Evolutionary conservation across 2,797 vertebrate genomes (phyloP).

Genomic region (Anguilla obscura): DNA sequence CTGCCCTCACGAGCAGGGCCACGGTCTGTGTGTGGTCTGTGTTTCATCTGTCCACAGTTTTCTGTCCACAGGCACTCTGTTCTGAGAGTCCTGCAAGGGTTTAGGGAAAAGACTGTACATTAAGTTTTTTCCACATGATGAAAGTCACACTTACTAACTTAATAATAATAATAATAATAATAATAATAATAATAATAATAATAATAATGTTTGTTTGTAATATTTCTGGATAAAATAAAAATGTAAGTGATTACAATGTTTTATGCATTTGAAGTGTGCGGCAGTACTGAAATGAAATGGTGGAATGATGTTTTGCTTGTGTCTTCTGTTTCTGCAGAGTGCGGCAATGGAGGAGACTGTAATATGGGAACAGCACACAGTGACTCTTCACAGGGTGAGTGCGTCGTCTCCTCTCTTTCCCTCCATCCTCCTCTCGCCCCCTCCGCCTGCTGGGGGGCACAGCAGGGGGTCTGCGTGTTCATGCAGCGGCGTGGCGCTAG

Average conservation of each 20-base stretch:
- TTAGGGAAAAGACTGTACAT: background rate
- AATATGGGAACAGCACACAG: conserved; percentile 91
- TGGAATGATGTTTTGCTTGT: background rate
- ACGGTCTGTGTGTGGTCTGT: background rate
- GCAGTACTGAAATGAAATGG: background rate
- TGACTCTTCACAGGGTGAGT: conserved; percentile 91
- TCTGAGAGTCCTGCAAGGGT: background rate
- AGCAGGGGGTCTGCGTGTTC: conserved; percentile 19
- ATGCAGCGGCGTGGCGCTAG: background rate
- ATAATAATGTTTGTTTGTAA: too few species aligned
- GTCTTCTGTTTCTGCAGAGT: conserved; percentile 65
- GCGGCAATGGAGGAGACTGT: conserved; percentile 91
- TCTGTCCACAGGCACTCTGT: background rate
- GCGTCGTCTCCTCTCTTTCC: conserved; percentile 35
- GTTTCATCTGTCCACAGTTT: background rate
- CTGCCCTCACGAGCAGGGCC: background rate
- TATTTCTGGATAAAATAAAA: too few species aligned
- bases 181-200: too few species aligned
- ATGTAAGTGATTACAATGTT: background rate
- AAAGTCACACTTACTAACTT: background rate
- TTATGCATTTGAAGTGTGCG: background rate
- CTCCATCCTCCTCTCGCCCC: background rate
- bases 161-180: too few species aligned
- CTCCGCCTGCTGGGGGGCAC: background rate
- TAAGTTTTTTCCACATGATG: background rate